phyloP scores from a whole-genome alignment of 2,888 invertebrate genomes.

The Tipula vernalis region DNA sequence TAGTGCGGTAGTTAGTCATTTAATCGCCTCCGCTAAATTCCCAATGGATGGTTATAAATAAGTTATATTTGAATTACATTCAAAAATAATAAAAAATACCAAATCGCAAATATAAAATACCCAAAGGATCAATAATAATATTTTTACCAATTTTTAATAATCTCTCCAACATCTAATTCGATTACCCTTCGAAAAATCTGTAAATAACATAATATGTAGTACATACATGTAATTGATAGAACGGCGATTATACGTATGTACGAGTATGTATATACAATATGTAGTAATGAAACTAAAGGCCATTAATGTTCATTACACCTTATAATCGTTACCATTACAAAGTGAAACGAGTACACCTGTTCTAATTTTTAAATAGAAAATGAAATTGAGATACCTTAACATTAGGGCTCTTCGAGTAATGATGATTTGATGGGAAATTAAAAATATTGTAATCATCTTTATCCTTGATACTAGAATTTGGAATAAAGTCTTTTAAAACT shows the following conservation, averaged over 20 bases:
- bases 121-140: no score
- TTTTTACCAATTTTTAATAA: no score
- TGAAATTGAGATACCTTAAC: not conserved
- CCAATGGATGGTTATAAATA: not conserved
- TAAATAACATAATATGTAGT: not conserved
- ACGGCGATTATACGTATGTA: not conserved
- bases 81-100: not conserved
- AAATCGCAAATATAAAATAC: not conserved
- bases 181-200: not conserved
- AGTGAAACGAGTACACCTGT: not conserved
- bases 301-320: not conserved
- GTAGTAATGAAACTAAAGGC: not conserved
- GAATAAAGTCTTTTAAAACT: not conserved
- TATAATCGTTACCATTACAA: not conserved
- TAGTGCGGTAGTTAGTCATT: no score
- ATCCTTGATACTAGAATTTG: not conserved
- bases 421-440: not conserved
- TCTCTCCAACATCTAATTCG: not conserved
- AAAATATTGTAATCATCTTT: not conserved
- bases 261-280: no score
- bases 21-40: no score
- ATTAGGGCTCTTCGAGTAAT: not conserved
- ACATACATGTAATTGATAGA: not conserved
- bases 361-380: not conserved
- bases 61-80: not conserved